phyloP scores from a whole-genome alignment of 2,113 vertebrate species.

The Etheostoma cragini region DNA sequence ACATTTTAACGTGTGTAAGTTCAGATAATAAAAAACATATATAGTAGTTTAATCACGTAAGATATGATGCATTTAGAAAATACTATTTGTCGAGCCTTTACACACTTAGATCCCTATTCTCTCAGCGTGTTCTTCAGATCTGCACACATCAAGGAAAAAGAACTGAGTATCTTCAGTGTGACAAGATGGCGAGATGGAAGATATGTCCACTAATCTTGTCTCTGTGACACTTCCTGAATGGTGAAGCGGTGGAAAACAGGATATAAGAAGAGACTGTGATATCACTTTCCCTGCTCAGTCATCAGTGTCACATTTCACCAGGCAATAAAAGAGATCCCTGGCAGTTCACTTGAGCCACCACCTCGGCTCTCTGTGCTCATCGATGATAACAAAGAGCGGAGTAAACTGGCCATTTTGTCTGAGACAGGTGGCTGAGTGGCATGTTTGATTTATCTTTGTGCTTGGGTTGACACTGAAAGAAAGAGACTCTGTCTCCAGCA shows the following conservation, averaged over 20 bases:
- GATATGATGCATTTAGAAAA: neutral
- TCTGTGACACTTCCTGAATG: constrained; percentile 43
- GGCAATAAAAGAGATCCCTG: constrained; percentile 52
- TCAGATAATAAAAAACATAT: neutral
- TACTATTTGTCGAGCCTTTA: neutral
- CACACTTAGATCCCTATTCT: neutral
- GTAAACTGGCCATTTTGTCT: constrained; percentile 59
- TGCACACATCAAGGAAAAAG: neutral
- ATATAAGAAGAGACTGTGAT: constrained; percentile 42
- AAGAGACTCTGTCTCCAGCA: constrained; percentile 15
- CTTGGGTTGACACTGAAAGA: constrained; percentile 28
- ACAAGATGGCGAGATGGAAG: constrained; percentile 4
- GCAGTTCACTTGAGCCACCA: constrained; percentile 51
- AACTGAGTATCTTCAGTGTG: neutral
- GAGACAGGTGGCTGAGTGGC: constrained; percentile 42
- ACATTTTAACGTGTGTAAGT: neutral
- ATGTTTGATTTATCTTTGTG: constrained; percentile 49
- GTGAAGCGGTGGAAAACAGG: constrained; percentile 22
- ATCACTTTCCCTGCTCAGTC: constrained; percentile 47
- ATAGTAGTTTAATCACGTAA: neutral
- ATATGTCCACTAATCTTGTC: constrained; percentile 30
- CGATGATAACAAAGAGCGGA: constrained; percentile 47
- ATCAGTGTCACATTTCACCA: constrained; percentile 62
- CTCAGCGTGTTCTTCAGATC: neutral
- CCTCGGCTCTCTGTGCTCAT: constrained; percentile 31